Evolutionary conservation across 2,113 vertebrate species (phyloP).

Genomic region (Aramus guarauna): DNA sequence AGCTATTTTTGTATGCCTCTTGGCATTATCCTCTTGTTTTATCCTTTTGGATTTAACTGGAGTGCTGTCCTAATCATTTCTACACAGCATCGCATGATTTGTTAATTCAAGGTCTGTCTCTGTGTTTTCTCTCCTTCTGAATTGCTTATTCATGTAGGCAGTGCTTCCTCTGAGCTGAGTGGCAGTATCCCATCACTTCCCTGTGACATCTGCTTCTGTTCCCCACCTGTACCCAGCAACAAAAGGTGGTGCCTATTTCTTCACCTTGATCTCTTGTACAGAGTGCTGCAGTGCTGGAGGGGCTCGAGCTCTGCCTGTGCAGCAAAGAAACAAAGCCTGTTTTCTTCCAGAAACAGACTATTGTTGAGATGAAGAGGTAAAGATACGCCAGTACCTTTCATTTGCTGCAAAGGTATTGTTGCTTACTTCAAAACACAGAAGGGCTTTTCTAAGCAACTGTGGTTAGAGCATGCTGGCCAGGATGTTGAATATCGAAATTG

Average conservation of each 20-base stretch:
- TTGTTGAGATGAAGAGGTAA: background rate
- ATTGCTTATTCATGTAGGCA: background rate
- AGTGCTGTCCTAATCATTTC: background rate
- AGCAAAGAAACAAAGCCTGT: background rate
- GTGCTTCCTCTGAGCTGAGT: background rate
- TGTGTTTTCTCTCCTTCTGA: background rate
- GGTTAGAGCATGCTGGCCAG: background rate
- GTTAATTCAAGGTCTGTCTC: background rate
- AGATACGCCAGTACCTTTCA: background rate
- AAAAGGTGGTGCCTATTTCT: background rate
- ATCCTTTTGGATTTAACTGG: background rate
- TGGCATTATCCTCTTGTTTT: background rate
- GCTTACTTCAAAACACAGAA: background rate
- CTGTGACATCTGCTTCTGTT: background rate
- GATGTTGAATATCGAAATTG: background rate
- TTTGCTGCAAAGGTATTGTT: background rate
- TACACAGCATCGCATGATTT: too few relatives aligned
- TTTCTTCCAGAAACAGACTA: background rate
- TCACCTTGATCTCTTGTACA: background rate
- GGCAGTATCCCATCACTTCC: background rate
- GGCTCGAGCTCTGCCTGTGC: background rate
- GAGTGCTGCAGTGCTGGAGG: background rate
- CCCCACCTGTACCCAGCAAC: background rate
- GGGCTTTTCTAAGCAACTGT: background rate
- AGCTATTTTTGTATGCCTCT: background rate